Conservation (phyloP, 2,888 invertebrate genomes). For the Cantharis rufa region DNA sequence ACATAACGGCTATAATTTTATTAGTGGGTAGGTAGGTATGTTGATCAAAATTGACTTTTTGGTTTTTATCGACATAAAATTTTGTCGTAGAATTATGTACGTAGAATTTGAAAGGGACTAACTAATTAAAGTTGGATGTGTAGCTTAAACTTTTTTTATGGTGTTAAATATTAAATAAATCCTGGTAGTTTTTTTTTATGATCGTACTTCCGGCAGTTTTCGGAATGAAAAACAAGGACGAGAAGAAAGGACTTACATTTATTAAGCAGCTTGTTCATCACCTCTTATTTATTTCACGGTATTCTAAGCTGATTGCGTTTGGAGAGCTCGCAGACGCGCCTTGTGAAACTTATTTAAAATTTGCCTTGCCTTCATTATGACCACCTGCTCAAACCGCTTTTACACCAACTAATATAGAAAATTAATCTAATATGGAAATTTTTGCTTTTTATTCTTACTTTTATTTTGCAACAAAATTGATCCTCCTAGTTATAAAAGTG, state of each 20-base stretch:
- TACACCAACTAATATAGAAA: slow-evolving; percentile 14
- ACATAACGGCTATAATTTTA: too few relatives aligned
- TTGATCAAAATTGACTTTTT: not conserved
- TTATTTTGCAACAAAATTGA: slow-evolving; percentile 11
- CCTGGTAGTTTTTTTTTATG: slow-evolving; percentile 6
- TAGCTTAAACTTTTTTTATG: slow-evolving; percentile 9
- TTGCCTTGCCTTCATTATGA: slow-evolving; percentile 33
- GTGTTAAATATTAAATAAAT: slow-evolving; percentile 13
- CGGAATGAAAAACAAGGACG: slow-evolving; percentile 3
- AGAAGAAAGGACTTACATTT: slow-evolving; percentile 19
- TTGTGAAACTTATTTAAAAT: slow-evolving; percentile 35
- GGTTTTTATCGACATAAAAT: not conserved
- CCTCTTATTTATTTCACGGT: slow-evolving; percentile 28
- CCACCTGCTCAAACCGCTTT: slow-evolving; percentile 33
- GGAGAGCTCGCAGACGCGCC: slow-evolving; percentile 29
- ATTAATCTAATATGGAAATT: slow-evolving; percentile 23
- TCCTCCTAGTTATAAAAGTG: not conserved
- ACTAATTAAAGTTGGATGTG: slow-evolving; percentile 10
- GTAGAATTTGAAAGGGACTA: not conserved
- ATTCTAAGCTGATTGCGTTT: slow-evolving; percentile 34
- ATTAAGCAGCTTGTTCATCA: slow-evolving; percentile 25
- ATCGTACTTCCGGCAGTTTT: slow-evolving; percentile 4
- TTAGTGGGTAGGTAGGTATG: too few relatives aligned
- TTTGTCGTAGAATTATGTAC: not conserved
- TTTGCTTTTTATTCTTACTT: slow-evolving; percentile 13